Evolutionary conservation across 2,888 invertebrate genomes (phyloP), one percentile per base, ranked within the genome.

Genomic region (Octodonta nipae): DNA sequence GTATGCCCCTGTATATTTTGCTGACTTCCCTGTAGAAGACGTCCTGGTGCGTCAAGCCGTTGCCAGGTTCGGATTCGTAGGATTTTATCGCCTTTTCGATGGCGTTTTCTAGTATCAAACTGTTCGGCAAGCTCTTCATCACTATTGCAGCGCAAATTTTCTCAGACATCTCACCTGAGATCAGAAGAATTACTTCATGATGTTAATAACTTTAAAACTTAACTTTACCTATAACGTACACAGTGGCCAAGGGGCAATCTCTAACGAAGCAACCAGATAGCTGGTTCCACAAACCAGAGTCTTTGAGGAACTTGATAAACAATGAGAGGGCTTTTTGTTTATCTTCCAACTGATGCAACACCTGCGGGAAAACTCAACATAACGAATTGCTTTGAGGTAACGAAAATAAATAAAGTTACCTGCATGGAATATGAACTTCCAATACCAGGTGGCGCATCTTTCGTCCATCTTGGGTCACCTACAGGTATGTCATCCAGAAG

Each of bases 401-500:
- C 3, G 4, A 22, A 3, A 22, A 22, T 22, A 5, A 4, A 22
- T 5, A 3, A 22, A 22, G 11, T 22, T 20, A 30, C 30, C 60
- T 89, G 85, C 65, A 92, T 71, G 2, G 91, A 85, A 11, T 74
- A 70, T 1, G 82, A 79, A 52, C 78, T 75, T 36, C 80, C 79
- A 15, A 79, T 61, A 30, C 70, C 60, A 1, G 72, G 66, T 49
- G 60, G 38, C 5, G 36, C 33, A 14, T 49, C 44, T 30, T 50
- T 46, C 8, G 32, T 48, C 80, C 80, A 81, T 31, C 81, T 63
- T 1, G 92, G 92, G 68, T 93, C 93, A 8, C 84, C 78, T 0
- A 82, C 78, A 1, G 92, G 91, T 43, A 78, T 74, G 61, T 92
- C 91, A 56, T 92, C 83, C 33, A 89, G 71, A 47, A 91, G 67